A percentile compares a stretch with the other conserved stretches of the same genome.
Conservation (phyloP, 1,140 invertebrate genomes). For the Drosophila arizonae region DNA sequence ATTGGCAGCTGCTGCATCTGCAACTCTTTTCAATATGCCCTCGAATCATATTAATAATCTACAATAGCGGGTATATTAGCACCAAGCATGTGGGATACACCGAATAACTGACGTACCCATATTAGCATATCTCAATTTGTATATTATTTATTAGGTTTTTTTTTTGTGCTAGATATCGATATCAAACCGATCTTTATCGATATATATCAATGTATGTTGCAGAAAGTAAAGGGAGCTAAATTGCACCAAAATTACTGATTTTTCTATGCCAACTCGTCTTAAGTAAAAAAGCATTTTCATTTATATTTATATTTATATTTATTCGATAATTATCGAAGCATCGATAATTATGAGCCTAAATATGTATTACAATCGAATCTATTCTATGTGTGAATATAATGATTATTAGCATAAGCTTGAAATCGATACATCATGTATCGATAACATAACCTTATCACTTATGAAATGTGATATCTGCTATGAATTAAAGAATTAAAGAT, state of each 20-base stretch:
- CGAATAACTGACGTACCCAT: too few species aligned
- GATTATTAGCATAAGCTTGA: neutral
- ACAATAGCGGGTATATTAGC: neutral
- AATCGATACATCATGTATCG: neutral
- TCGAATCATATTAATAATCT: neutral
- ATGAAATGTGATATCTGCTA: too few species aligned
- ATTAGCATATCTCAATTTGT: too few species aligned
- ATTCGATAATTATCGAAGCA: neutral
- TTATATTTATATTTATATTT: too few species aligned
- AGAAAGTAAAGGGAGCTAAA: too few species aligned
- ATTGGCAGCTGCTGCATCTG: conserved; percentile 39
- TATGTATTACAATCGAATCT: too few species aligned
- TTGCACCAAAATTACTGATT: too few species aligned
- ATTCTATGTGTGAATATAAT: too few species aligned
- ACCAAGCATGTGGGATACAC: neutral
- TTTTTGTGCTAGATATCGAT: neutral
- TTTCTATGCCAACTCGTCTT: too few species aligned
- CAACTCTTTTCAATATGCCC: conserved; percentile 2
- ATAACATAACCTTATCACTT: neutral
- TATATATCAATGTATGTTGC: neutral
- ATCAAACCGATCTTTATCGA: neutral
- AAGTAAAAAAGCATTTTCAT: too few species aligned
- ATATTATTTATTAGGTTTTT: neutral
- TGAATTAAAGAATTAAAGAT: too few species aligned
- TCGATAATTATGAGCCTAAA: neutral